Base-by-base conservation (phyloP, 2,113 vertebrate species). In the Gavia stellata region DNA sequence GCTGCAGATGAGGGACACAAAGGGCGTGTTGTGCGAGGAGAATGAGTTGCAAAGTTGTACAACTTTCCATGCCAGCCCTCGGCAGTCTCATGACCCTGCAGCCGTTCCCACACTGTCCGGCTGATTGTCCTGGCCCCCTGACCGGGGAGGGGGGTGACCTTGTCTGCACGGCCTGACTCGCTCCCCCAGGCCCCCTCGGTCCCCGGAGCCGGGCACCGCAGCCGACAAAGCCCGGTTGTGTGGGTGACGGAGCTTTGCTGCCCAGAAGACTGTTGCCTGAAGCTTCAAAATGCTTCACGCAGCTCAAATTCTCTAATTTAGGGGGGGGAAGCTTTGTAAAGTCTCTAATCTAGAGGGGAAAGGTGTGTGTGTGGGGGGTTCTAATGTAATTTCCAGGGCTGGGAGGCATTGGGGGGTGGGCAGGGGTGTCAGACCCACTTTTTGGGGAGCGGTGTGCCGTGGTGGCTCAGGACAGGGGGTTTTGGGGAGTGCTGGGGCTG, bases 11-110 rank as follows among this genome's bases (percentile, higher is more conserved):
- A 8, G 34, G 85, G 53, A 81, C 94, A 96, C 96, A 97, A 96
- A 97, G 91, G 97, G n/a, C 16, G 29, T 49, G 80, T 95, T 97
- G 97, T 96, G 95, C 3, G 40, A 56, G 58, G 42, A 79, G 74
- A 94, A 79, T 56, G 85, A 77, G 96, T 36, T 45, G 94, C 77
- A 13, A 38, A 63, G 59, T 50, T 75, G 93, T 53, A 80, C 62
- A 24, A 7, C 56, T 72, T 86, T 80, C 58, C 80, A 5, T 62
- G 81, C 89, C 68, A 72, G 73, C 93, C 86, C 90, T 74, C 6
- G 13, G 86, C 81, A 2, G 80, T 91, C 96, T 21, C 93, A 40
- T 97, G 96, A 94, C 92, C 91, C 91, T 63, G 88, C 77, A 52
- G 71, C 84, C 73, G 13, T 96, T 95, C 96, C 96, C 94, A 72